Evolutionary conservation across 2,888 invertebrate genomes (phyloP).

Genomic region (Hydroisotoma schaefferi): DNA sequence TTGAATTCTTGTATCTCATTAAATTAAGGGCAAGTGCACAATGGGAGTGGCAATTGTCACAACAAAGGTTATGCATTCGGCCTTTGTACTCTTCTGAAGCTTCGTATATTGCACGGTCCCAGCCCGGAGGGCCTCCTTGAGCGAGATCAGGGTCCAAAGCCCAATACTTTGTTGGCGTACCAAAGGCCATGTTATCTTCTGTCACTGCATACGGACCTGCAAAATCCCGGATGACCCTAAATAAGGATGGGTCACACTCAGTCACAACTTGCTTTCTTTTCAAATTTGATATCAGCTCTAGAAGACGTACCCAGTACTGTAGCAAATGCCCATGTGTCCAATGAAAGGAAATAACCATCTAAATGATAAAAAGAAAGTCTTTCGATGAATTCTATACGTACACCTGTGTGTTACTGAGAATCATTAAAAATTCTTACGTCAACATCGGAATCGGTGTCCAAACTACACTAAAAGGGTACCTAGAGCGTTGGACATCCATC

Average conservation of each 20-base stretch:
- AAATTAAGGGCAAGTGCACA: slow-evolving; percentile 86
- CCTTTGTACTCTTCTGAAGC: slow-evolving; percentile 92
- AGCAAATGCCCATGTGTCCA: slow-evolving; percentile 96
- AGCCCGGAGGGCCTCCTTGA: slow-evolving; percentile 58
- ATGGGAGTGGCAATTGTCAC: slow-evolving; percentile 98
- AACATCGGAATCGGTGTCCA: slow-evolving; percentile 95
- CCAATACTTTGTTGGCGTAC: slow-evolving; percentile 83
- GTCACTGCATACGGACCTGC: slow-evolving; percentile 95
- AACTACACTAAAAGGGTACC: slow-evolving; percentile 88
- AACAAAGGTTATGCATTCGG: slow-evolving; percentile 90
- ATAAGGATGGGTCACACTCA: no score
- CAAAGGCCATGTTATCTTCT: slow-evolving; percentile 87
- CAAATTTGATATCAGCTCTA: no score
- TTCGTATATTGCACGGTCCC: slow-evolving; percentile 83
- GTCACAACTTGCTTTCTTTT: background rate
- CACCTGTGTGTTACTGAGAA: background rate
- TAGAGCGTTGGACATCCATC: slow-evolving; percentile 52
- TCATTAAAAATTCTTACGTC: slow-evolving; percentile 60
- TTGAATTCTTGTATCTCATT: slow-evolving; percentile 78
- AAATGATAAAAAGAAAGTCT: slow-evolving; percentile 48
- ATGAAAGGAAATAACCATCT: slow-evolving; percentile 95
- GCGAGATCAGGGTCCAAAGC: slow-evolving; percentile 52
- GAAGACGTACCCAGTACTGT: slow-evolving; percentile 73
- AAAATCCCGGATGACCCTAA: slow-evolving; percentile 93
- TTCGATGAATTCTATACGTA: background rate